A percentile compares a stretch with the other conserved stretches of the same genome.
Conservation (phyloP, 2,113 vertebrate genomes). For the Gorilla gorilla region DNA sequence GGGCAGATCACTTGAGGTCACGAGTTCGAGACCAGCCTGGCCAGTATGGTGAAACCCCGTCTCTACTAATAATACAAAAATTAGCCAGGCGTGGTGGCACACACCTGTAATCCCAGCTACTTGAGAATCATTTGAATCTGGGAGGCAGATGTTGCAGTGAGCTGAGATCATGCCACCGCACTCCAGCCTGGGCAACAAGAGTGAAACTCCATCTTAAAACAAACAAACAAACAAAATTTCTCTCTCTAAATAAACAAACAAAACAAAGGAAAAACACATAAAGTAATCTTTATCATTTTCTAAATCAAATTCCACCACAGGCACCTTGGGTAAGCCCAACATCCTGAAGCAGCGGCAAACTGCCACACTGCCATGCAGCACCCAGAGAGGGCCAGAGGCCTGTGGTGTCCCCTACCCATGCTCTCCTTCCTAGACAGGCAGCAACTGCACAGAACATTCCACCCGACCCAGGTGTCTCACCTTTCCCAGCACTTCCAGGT, state of each 20-base stretch:
- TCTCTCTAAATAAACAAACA: neutral
- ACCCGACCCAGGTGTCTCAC: neutral
- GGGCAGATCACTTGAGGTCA: too few species aligned
- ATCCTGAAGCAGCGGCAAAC: neutral
- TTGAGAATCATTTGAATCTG: too few species aligned
- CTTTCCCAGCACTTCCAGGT: neutral
- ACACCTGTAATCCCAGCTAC: too few species aligned
- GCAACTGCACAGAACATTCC: neutral
- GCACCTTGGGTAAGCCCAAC: neutral
- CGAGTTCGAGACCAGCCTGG: too few species aligned
- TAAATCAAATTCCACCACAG: neutral
- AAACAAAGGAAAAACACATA: neutral
- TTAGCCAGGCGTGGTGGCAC: too few species aligned
- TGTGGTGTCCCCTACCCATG: neutral
- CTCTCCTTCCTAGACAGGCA: neutral
- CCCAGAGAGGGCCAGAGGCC: neutral
- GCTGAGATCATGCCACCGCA: too few species aligned
- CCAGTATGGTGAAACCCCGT: too few species aligned
- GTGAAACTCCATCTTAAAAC: too few species aligned
- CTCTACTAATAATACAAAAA: too few species aligned
- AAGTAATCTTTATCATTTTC: neutral
- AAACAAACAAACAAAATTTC: too few species aligned
- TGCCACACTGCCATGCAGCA: accelerated
- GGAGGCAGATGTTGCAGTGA: too few species aligned
- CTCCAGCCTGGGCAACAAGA: too few species aligned